Conservation (phyloP, 2,113 vertebrate species). For the Phrynocephalus versicolor region DNA sequence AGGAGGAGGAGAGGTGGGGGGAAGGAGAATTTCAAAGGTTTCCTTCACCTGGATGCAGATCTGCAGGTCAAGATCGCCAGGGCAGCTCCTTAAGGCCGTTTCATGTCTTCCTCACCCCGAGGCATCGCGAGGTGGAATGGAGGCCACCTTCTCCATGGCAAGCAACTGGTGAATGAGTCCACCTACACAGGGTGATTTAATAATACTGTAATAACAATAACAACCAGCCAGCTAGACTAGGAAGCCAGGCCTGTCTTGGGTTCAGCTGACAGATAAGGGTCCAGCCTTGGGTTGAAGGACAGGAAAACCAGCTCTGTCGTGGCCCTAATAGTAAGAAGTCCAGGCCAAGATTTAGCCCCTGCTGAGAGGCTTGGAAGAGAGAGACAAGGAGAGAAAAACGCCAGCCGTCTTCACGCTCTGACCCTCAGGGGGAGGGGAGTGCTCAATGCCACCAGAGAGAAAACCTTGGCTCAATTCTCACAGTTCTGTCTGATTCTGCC, state of each 20-base stretch:
- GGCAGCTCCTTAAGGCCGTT: neutral
- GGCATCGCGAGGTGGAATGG: too few relatives aligned
- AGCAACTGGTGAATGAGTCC: neutral
- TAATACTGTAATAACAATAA: too few relatives aligned
- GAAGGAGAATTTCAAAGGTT: neutral
- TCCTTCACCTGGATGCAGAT: neutral
- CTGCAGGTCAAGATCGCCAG: neutral
- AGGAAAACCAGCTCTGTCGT: too few relatives aligned
- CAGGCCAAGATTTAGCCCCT: too few relatives aligned
- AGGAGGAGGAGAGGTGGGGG: too few relatives aligned
- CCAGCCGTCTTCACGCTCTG: neutral
- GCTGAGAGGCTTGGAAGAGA: neutral
- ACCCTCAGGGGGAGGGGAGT: neutral
- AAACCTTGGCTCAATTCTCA: too few relatives aligned
- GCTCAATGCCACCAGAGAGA: too few relatives aligned
- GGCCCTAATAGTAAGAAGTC: too few relatives aligned
- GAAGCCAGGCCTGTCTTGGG: neutral
- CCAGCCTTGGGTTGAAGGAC: neutral
- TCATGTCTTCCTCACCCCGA: neutral
- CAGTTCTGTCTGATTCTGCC: too few relatives aligned
- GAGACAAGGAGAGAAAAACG: too few relatives aligned
- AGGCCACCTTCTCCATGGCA: neutral
- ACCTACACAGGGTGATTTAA: too few relatives aligned
- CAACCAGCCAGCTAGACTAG: neutral
- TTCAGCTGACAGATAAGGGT: too few relatives aligned